Conservation (phyloP, 2,797 vertebrate species). For the Rhincodon typus region DNA sequence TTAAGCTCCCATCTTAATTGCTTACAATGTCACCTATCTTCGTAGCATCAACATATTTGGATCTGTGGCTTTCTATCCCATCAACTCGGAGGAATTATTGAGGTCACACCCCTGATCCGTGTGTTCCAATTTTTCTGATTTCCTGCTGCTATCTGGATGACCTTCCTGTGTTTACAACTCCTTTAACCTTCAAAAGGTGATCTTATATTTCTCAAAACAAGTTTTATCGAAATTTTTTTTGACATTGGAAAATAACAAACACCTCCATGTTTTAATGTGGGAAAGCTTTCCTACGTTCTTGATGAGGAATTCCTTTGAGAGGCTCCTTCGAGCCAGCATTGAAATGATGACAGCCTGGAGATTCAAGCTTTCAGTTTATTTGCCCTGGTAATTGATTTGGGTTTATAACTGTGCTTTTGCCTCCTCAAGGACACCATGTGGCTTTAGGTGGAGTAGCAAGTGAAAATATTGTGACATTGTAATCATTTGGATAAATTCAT, state of each 20-base stretch:
- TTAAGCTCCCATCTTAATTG: not conserved
- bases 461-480: not conserved
- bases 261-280: no score
- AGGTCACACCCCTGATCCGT: no score
- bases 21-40: not conserved
- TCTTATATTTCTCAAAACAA: not conserved
- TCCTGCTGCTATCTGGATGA: not conserved
- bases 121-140: not conserved
- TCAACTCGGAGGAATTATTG: not conserved
- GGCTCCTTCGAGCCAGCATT: not conserved
- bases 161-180: not conserved
- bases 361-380: not conserved
- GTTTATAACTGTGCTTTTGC: not conserved
- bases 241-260: no score
- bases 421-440: not conserved
- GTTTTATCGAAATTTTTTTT: not conserved
- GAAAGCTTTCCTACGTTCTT: not conserved
- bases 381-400: not conserved
- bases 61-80: not conserved
- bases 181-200: not conserved
- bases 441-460: not conserved
- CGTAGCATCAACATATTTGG: no score
- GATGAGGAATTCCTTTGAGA: not conserved
- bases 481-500: not conserved
- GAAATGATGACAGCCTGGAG: not conserved